phyloP scores from a whole-genome alignment of 1,140 invertebrate species.

The Ostrea denselamellosa region DNA sequence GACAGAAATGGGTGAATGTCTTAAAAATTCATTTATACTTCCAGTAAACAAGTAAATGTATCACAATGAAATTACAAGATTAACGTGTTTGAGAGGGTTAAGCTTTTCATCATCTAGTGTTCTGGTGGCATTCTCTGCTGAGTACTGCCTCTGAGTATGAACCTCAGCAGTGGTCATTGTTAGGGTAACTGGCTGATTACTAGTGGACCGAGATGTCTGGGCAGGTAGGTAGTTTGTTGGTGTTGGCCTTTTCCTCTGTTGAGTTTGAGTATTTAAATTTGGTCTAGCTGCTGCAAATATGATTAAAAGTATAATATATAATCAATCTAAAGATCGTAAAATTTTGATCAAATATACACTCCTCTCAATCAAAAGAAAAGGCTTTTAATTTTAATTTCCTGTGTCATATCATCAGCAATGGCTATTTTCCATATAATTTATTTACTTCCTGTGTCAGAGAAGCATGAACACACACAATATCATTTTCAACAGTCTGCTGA shows the following conservation, averaged over 20 bases:
- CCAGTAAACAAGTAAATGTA: neutral
- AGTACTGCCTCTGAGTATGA: slow-evolving; percentile 58
- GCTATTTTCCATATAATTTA: neutral
- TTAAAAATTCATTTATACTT: neutral
- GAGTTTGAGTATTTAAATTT: slow-evolving; percentile 2
- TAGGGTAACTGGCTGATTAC: slow-evolving; percentile 57
- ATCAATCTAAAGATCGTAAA: too few relatives aligned
- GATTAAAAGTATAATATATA: too few relatives aligned
- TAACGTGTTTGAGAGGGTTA: slow-evolving; percentile 68
- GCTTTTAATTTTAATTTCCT: too few relatives aligned
- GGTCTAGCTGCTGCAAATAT: slow-evolving; percentile 7
- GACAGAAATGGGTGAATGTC: neutral
- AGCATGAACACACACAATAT: neutral
- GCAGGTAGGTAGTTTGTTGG: slow-evolving; percentile 19
- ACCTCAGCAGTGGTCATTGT: slow-evolving; percentile 62
- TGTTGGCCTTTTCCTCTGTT: slow-evolving; percentile 41
- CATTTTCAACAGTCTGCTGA: too few relatives aligned
- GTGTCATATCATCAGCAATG: too few relatives aligned
- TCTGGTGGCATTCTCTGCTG: slow-evolving; percentile 58
- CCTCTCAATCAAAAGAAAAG: too few relatives aligned
- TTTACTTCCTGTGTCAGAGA: neutral
- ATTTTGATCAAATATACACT: too few relatives aligned
- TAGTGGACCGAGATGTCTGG: neutral
- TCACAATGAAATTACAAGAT: slow-evolving; percentile 58
- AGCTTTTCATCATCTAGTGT: slow-evolving; percentile 65